Evolutionary conservation across 2,888 invertebrate genomes (phyloP).

Genomic region (Chaetoderma sp.): DNA sequence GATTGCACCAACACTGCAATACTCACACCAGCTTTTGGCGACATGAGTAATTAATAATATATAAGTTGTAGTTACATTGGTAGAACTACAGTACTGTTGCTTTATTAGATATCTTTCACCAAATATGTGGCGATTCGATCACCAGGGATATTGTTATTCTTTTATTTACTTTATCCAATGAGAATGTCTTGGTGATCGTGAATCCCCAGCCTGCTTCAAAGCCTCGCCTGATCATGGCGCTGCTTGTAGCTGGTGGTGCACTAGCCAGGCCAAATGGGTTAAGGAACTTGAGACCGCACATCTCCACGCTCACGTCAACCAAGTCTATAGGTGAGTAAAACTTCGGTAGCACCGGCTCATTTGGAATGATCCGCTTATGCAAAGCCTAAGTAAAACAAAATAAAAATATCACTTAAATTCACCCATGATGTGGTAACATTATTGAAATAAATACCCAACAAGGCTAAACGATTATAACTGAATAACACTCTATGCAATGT

Average conservation of each 20-base stretch:
- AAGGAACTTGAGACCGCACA: slow-evolving; percentile 93
- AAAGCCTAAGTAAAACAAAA: slow-evolving; percentile 42
- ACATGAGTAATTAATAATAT: too few species aligned
- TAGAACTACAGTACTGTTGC: too few species aligned
- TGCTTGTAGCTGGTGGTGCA: slow-evolving; percentile 94
- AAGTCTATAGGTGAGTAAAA: slow-evolving; percentile 93
- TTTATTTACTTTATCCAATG: slow-evolving; percentile 85
- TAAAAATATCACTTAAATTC: neutral
- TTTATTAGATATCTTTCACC: too few species aligned
- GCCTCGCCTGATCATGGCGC: slow-evolving; percentile 93
- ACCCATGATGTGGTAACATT: too few species aligned
- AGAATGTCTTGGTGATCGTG: slow-evolving; percentile 97
- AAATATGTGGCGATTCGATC: too few species aligned
- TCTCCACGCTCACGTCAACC: slow-evolving; percentile 91
- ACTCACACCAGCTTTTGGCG: too few species aligned
- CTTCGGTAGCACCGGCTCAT: slow-evolving; percentile 83
- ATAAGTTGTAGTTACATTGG: too few species aligned
- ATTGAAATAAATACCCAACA: neutral
- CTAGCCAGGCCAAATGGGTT: slow-evolving; percentile 98
- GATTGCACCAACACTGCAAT: too few species aligned
- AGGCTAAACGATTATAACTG: neutral
- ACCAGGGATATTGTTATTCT: too few species aligned
- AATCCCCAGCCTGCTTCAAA: slow-evolving; percentile 98
- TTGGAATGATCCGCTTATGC: slow-evolving; percentile 70
- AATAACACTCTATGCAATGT: too few species aligned